Evolutionary conservation across 2,888 invertebrate genomes (phyloP), one percentile per base, ranked within the genome.

Genomic region (Nomada fucata): DNA sequence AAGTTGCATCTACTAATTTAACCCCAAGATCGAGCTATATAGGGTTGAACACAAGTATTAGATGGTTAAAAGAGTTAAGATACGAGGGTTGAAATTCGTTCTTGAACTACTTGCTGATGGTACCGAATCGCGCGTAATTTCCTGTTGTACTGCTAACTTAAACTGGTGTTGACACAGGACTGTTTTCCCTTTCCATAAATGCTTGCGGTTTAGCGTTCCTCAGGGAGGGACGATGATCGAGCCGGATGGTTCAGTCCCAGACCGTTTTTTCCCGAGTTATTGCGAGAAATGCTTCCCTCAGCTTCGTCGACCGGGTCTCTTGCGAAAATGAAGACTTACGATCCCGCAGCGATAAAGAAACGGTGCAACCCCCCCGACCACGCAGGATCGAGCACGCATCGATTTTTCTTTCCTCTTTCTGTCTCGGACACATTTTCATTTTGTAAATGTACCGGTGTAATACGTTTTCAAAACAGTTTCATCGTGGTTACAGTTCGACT

Each of bases 241-340:
- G 13, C 23, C 18, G 50, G n/a, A 23, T 53, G 13, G 50, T n/a
- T 61, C 23, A 42, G 42, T 42, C 42, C 11, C 10, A 59, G 18
- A 11, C 59, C 26, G 36, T 20, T 69, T 52, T 36, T 50, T 15
- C 47, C 36, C 20, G 5, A 57, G 74, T 68, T 69, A 42, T 50
- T 75, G 55, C 63, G 68, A 9, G 61, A 68, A 69, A 68, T 61
- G 26, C 55, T 74, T 55, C 68, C 74, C 63, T 78, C 61, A 68
- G 47, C 42, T 50, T 79, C n/a, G 23, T 5, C 36, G 42, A 15
- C 53, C 20, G n/a, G 11, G 36, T 18, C 20, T 42, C 1, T 44
- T 9, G 61, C 53, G 69, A 64, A 76, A 81, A 81, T 82, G 72
- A 82, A 80, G 76, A 82, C 64, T 67, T 80, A 79, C 80, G 72